Base-by-base conservation (phyloP, 2,113 vertebrate genomes). In the Maccullochella peelii region DNA sequence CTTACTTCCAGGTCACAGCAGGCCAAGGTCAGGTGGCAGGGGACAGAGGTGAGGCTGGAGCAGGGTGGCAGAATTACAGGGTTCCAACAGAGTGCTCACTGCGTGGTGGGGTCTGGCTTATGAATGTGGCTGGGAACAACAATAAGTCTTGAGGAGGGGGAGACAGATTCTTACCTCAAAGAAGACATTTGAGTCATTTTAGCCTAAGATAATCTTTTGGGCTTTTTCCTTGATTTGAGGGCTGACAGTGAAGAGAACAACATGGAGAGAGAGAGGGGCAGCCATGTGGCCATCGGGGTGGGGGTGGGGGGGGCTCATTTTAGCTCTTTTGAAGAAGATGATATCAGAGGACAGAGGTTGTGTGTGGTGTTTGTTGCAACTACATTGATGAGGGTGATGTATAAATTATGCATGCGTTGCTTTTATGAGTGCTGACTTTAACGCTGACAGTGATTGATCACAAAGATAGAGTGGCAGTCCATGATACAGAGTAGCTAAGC, bases 391-490 rank as follows among this genome's bases (percentile, higher is more conserved):
- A 47, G 40, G 20, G 4, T 57, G 25, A 47, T 23, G 6, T 18
- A 50, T n/a, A 52, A 30, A 66, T 77, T 30, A 77, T 79, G 70
- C 25, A 74, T 36, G 15, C 54, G 52, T 47, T 79, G 40, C 27
- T 63, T 67, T 57, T 33, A 50, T 75, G 63, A 33, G 23, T 69
- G 44, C 66, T 27, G 36, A 44, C 25, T 16, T 62, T 6, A 61
- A 25, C 1, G 23, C 2, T 57, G 67, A 67, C 68, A 82, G 54
- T 82, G 79, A 82, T 20, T 30, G 61, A 82, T 77, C 27, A 57
- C 33, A 66, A 7, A 71, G 58, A 71, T 4, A 58, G 38, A 70
- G 15, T 23, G 23, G 21, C 25, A 59, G 67, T 85, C 59, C 8
- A 72, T 63, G 42, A 80, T 15, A 38, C n/a, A 70, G 58, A 58